Evolutionary conservation across 2,888 invertebrate genomes (phyloP).

Genomic region (Elegia similella): DNA sequence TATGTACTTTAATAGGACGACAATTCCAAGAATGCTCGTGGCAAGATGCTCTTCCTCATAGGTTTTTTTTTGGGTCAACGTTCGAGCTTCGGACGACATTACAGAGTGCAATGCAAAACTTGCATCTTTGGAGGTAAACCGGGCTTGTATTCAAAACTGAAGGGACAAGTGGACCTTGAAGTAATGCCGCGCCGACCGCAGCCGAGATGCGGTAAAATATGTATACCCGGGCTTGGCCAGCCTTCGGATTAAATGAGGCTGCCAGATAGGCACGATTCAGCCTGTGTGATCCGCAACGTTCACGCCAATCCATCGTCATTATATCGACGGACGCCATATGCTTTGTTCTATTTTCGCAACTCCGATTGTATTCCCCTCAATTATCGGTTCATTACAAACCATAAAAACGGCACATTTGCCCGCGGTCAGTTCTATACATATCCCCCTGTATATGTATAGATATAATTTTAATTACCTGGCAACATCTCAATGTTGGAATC

Average conservation of each 20-base stretch:
- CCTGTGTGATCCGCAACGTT: constrained; percentile 38
- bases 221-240: constrained; percentile 35
- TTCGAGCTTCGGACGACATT: constrained; percentile 35
- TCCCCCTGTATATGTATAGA: too few species aligned
- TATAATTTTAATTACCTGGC: too few species aligned
- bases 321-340: constrained; percentile 40
- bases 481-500: too few species aligned
- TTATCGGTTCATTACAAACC: neutral
- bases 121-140: constrained; percentile 63
- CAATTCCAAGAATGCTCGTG: constrained; percentile 19
- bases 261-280: constrained; percentile 44
- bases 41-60: constrained; percentile 47
- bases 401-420: neutral
- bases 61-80: constrained; percentile 33
- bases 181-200: constrained; percentile 46
- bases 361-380: neutral
- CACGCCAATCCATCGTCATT: constrained; percentile 44
- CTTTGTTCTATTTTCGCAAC: constrained; percentile 1
- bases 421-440: constrained; percentile 28
- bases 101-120: constrained; percentile 42
- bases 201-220: constrained; percentile 47
- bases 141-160: constrained; percentile 56
- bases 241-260: constrained; percentile 60
- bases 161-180: constrained; percentile 67
- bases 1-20: neutral